These are phyloP conservation scores for Augiades crinisus DNA, from an alignment of 2,888 invertebrate genomes.

Conservation along the genomic window DNA sequence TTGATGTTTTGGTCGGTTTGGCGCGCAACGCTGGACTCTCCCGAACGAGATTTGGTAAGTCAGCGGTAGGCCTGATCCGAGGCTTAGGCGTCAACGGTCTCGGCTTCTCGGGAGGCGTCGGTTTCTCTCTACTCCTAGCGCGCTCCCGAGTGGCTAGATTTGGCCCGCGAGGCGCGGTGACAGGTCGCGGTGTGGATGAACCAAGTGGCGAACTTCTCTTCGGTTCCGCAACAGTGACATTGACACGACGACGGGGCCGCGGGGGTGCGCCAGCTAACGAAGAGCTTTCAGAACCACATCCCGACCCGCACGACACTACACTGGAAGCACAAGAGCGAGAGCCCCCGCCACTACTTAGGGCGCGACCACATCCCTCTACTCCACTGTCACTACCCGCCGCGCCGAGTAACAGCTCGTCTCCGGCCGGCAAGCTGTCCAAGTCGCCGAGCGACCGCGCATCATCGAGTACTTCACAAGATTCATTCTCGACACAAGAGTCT, in stretches of 20 bases:
- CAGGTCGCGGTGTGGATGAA: slow-evolving; percentile 75
- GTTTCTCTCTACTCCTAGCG: slow-evolving; percentile 82
- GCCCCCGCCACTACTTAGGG: slow-evolving; percentile 85
- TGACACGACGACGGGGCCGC: slow-evolving; percentile 78
- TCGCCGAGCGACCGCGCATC: slow-evolving; percentile 69
- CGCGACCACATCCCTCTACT: slow-evolving; percentile 87
- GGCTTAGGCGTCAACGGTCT: slow-evolving; percentile 73
- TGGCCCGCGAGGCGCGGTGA: slow-evolving; percentile 72
- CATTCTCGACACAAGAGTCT: slow-evolving; percentile 52
- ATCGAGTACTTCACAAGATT: slow-evolving; percentile 60
- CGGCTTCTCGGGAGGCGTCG: slow-evolving; percentile 71
- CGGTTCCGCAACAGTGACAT: slow-evolving; percentile 79
- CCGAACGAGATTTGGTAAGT: slow-evolving; percentile 76
- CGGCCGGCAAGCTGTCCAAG: slow-evolving; percentile 68
- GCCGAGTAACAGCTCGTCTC: slow-evolving; percentile 62
- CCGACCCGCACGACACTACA: slow-evolving; percentile 88
- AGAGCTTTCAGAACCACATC: slow-evolving; percentile 90
- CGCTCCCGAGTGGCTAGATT: slow-evolving; percentile 80
- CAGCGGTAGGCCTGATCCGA: slow-evolving; percentile 71
- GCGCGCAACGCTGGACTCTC: slow-evolving; percentile 71
- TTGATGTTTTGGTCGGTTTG: slow-evolving; percentile 77
- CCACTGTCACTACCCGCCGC: slow-evolving; percentile 91
- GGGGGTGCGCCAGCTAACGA: slow-evolving; percentile 82
- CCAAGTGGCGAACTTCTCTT: slow-evolving; percentile 75
- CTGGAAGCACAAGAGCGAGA: slow-evolving; percentile 89